Evolutionary conservation across 2,797 vertebrate genomes (phyloP).

Genomic region (Ateles fusciceps): DNA sequence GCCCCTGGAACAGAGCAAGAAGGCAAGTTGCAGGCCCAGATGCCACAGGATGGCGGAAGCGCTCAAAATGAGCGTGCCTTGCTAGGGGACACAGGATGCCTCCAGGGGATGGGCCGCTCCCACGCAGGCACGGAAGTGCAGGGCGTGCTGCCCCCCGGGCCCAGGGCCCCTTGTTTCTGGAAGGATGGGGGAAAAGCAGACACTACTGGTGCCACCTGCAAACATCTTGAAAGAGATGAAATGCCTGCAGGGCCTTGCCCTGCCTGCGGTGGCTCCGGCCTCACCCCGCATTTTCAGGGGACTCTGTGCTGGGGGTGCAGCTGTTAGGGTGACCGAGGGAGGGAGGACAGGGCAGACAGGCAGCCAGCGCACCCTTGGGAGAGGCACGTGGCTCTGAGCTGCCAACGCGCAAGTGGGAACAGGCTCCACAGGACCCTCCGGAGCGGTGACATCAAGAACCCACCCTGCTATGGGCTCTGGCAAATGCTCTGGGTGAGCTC

Average conservation of each 20-base stretch:
- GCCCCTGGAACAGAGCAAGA: rapidly evolving
- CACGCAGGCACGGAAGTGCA: rapidly evolving
- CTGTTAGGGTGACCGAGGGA: rapidly evolving
- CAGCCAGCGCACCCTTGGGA: background rate
- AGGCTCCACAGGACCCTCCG: no score
- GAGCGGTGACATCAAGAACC: background rate
- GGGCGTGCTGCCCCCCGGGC: rapidly evolving
- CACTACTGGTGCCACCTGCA: rapidly evolving
- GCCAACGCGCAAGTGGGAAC: no score
- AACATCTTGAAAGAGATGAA: background rate
- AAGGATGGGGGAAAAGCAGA: background rate
- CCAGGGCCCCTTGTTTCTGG: background rate
- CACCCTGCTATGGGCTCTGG: background rate
- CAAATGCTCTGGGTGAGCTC: no score
- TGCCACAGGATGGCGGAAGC: rapidly evolving
- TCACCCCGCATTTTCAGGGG: background rate
- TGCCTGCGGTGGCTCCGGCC: background rate
- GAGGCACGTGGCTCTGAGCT: background rate
- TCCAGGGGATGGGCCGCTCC: rapidly evolving
- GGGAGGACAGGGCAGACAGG: rapidly evolving
- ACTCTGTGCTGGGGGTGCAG: rapidly evolving
- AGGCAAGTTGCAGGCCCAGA: background rate
- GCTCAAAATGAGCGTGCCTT: rapidly evolving
- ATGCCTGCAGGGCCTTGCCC: rapidly evolving
- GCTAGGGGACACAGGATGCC: rapidly evolving